Percentiles rank a stretch among this genome's conserved stretches.
Conservation (phyloP, 1,140 invertebrate genomes). For the Cherax quadricarinatus region DNA sequence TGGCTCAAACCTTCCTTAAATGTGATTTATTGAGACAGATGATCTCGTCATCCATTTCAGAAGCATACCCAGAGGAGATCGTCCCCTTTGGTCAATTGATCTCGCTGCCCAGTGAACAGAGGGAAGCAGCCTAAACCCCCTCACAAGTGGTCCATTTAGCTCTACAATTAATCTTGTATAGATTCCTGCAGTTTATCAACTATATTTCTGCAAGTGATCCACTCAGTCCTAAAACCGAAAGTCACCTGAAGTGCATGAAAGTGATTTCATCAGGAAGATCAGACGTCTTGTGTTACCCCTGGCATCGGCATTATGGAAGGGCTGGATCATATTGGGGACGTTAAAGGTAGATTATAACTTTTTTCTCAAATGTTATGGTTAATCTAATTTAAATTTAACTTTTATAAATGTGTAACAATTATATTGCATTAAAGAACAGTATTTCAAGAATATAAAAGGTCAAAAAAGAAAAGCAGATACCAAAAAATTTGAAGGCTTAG, state of each 20-base stretch:
- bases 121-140: background rate
- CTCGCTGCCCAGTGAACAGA: background rate
- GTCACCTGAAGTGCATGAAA: background rate
- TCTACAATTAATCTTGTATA: background rate
- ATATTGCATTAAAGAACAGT: no score
- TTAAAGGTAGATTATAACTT: background rate
- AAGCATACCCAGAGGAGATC: no score
- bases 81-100: no score
- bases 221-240: background rate
- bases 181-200: background rate
- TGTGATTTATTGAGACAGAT: background rate
- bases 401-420: no score
- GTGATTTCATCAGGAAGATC: background rate
- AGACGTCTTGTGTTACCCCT: background rate
- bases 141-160: background rate
- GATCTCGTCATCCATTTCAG: slow-evolving; percentile 17
- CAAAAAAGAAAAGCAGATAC: no score
- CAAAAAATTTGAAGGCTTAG: no score
- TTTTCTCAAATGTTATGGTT: no score
- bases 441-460: no score
- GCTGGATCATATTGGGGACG: background rate
- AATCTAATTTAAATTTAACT: no score
- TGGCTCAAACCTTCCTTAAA: background rate
- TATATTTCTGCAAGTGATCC: background rate
- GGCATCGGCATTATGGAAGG: background rate